These are phyloP conservation scores for Heliocidaris erythrogramma DNA, from an alignment of 35 echinoderm and acorn worm genomes.

Conservation along the genomic window DNA sequence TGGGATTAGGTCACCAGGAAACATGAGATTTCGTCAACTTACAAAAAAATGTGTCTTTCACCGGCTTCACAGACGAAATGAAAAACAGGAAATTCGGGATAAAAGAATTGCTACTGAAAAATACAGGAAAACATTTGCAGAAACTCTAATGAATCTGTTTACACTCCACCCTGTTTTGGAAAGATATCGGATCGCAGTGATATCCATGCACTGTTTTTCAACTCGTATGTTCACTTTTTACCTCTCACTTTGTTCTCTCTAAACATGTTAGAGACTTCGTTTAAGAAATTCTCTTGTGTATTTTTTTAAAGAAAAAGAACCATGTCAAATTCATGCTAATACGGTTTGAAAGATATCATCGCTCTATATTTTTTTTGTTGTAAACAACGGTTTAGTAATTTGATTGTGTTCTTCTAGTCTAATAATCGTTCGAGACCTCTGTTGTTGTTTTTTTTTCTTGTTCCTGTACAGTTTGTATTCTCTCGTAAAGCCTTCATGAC, in stretches of 20 bases:
- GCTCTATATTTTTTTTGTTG: too few species aligned
- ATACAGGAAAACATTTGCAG: constrained; percentile 25
- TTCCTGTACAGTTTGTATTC: too few species aligned
- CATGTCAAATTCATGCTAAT: too few species aligned
- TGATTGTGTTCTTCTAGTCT: too few species aligned
- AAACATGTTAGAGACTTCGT: too few species aligned
- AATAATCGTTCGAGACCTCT: too few species aligned
- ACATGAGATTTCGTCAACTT: neutral
- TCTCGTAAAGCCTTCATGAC: too few species aligned
- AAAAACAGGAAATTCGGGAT: constrained; percentile 43
- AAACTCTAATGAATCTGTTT: constrained; percentile 5
- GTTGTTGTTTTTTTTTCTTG: too few species aligned
- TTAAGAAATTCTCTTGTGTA: too few species aligned
- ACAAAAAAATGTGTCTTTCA: constrained; percentile 5
- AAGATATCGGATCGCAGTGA: neutral
- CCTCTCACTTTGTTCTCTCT: neutral
- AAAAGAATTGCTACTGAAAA: constrained; percentile 34
- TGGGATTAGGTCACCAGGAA: constrained; percentile 23
- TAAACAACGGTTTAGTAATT: too few species aligned
- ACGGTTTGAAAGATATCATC: too few species aligned
- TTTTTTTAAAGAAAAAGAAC: too few species aligned
- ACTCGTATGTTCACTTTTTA: neutral
- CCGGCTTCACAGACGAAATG: constrained; percentile 31
- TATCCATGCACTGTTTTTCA: neutral
- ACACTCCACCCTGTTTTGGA: neutral